phyloP scores from a whole-genome alignment of 2,797 vertebrate genomes.

The Phoebastria nigripes region DNA sequence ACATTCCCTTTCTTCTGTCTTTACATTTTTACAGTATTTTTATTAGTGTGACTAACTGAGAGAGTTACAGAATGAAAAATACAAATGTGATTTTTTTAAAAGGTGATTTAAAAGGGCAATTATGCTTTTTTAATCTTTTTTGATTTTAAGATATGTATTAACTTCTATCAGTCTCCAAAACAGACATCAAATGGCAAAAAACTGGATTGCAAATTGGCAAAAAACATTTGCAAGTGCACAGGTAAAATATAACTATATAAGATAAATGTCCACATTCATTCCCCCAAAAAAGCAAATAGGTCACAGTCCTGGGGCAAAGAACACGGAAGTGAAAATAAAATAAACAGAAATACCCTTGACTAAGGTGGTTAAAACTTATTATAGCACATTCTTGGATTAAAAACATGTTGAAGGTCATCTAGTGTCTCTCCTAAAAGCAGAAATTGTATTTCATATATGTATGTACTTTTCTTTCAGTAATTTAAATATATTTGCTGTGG shows the following conservation, averaged over 20 bases:
- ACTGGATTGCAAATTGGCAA: no score
- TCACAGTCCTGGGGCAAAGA: background rate
- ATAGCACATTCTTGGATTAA: background rate
- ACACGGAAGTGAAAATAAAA: background rate
- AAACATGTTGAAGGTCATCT: background rate
- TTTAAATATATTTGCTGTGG: background rate
- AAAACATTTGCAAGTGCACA: background rate
- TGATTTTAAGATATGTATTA: background rate
- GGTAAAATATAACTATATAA: background rate
- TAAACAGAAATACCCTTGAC: background rate
- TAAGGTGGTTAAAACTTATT: background rate
- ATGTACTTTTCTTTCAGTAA: background rate
- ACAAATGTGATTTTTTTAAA: background rate
- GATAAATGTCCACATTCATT: background rate
- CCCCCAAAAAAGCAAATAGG: background rate
- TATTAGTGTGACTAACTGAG: background rate
- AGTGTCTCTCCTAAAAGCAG: background rate
- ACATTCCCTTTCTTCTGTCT: background rate
- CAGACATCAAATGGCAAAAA: background rate
- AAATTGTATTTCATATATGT: background rate
- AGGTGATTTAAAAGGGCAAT: background rate
- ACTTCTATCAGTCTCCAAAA: background rate
- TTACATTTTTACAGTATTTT: background rate
- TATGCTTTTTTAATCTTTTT: background rate
- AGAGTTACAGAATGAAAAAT: background rate